A percentile compares a stretch with the other conserved stretches of the same genome.
Evolutionary conservation across 2,797 vertebrate genomes (phyloP).

Genomic region (Lepilemur septentrionalis): DNA sequence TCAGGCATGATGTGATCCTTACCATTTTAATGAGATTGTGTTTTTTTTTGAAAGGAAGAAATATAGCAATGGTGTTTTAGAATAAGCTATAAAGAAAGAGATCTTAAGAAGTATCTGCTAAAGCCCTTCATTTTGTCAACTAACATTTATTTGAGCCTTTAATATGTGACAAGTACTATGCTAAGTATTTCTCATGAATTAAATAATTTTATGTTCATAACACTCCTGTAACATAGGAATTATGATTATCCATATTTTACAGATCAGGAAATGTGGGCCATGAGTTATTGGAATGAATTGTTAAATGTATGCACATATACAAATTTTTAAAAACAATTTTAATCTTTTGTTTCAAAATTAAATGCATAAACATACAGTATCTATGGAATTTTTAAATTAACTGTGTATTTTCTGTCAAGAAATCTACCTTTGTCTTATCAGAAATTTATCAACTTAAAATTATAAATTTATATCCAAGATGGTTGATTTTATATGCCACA

Average conservation of each 20-base stretch:
- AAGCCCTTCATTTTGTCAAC: background rate
- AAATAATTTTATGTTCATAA: background rate
- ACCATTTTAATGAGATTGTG: background rate
- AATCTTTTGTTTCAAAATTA: constrained; percentile 32
- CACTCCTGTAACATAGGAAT: background rate
- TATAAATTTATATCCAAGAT: background rate
- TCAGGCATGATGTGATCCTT: background rate
- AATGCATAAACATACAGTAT: background rate
- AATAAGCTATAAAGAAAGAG: background rate
- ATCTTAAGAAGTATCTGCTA: background rate
- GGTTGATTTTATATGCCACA: background rate
- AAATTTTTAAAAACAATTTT: background rate
- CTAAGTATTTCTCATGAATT: background rate
- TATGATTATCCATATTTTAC: background rate
- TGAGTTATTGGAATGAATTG: background rate
- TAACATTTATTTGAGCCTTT: background rate
- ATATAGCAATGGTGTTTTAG: background rate
- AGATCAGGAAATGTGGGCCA: background rate
- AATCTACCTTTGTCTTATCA: background rate
- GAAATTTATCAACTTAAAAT: background rate
- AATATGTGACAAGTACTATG: background rate
- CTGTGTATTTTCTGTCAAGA: background rate
- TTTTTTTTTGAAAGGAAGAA: background rate
- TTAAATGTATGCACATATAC: background rate
- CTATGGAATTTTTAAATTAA: background rate